These are phyloP conservation scores for Synanthedon myopaeformis DNA, from an alignment of 2,888 invertebrate species.

Conservation along the genomic window DNA sequence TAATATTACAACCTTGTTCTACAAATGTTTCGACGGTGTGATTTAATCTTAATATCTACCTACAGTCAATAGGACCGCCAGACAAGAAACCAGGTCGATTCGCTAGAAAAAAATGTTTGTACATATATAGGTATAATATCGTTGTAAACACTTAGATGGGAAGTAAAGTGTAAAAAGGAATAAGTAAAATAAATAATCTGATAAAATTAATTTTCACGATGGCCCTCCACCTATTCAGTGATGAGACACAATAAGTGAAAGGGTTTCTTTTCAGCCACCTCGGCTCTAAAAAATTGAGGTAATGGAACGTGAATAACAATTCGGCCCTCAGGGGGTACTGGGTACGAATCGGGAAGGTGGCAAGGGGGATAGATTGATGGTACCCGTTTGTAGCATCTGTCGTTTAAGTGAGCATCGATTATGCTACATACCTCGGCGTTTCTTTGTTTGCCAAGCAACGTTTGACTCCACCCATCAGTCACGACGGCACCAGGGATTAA, in stretches of 20 bases:
- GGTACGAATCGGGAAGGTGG: constrained; percentile 21
- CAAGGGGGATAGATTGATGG: constrained; percentile 56
- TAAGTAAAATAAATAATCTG: constrained; percentile 38
- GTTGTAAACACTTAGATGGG: constrained; percentile 16
- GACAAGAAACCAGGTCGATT: too few relatives aligned
- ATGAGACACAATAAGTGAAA: constrained; percentile 63
- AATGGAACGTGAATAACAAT: constrained; percentile 70
- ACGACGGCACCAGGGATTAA: constrained; percentile 42
- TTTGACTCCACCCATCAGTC: constrained; percentile 54
- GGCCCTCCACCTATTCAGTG: constrained; percentile 47
- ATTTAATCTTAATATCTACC: too few relatives aligned
- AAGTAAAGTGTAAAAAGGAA: constrained; percentile 11
- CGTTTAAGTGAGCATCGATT: constrained; percentile 66
- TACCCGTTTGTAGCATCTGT: constrained; percentile 68
- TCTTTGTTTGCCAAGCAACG: constrained; percentile 56
- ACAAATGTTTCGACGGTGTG: too few relatives aligned
- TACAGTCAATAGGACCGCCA: too few relatives aligned
- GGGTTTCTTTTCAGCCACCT: constrained; percentile 62
- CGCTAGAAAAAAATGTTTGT: too few relatives aligned
- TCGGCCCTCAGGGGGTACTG: constrained; percentile 37
- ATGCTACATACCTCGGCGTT: constrained; percentile 58
- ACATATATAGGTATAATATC: too few relatives aligned
- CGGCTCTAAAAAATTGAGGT: constrained; percentile 66
- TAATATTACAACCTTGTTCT: too few relatives aligned
- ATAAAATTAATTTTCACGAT: constrained; percentile 55